Evolutionary conservation across 1,140 invertebrate species (phyloP), one percentile per base, ranked within the genome.

Genomic region (Ceratitis capitata): DNA sequence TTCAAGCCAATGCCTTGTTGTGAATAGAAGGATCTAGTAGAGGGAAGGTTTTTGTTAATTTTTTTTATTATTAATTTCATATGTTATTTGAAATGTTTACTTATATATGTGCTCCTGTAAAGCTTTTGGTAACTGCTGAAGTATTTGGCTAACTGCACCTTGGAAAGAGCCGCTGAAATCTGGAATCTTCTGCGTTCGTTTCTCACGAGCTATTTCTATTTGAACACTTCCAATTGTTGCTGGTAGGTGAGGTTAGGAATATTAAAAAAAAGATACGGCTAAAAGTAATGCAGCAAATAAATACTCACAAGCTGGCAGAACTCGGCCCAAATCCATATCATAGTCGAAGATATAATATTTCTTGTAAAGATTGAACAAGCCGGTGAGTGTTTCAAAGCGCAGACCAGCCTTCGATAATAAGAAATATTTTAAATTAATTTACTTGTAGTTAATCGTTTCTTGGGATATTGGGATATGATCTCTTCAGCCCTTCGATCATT

Each of bases 131-230:
- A 97, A 92, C 5, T 91, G 94, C 1, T 92, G 92, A 85, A 97
- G 94, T 88, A 98, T 96, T n/a, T 97, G 95, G 1, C 94, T 95
- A 1, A 95, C 94, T 0, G 97, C 92, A 91, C 98, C 98, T 0
- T 97, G 98, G 86, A 98, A 97, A 0, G 97, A 96, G 14, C 96
- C 97, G 0, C 97, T 97, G 90, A 97, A 98, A 0, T 97, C 97
- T 84, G 94, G 85, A 10, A 96, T 94, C 35, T 85, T 93, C 89
- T 96, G 96, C 87, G 92, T 94, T 0, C 74, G 92, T 29, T 87
- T 89, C 3, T 69, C 89, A 29, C 86, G 88, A 47, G 92, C 86
- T 45, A 93, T 42, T 1, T 87, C 85, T 2, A 92, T 74, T 16
- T 56, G 87, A 1, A 89, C 90, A 2, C 85, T 58, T 29, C n/a